These are phyloP conservation scores for Chloropsis hardwickii DNA, from an alignment of 2,113 vertebrate genomes.

Conservation along the genomic window DNA sequence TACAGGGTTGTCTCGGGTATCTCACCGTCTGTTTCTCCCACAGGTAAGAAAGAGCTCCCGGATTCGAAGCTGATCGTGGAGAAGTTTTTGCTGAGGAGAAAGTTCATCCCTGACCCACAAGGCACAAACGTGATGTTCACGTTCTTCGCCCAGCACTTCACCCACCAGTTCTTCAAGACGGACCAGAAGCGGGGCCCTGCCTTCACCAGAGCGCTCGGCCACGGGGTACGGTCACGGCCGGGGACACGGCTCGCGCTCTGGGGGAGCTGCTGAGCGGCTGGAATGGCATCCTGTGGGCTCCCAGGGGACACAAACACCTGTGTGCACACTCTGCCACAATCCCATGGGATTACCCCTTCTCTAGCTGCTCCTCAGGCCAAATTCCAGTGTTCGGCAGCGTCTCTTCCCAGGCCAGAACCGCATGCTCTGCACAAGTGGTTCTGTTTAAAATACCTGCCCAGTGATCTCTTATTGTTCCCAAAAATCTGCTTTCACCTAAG, in stretches of 20 bases:
- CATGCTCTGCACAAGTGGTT: background rate
- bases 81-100: slow-evolving; percentile 85
- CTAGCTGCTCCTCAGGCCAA: background rate
- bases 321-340: background rate
- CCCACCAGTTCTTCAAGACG: slow-evolving; percentile 95
- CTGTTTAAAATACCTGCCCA: background rate
- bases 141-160: slow-evolving; percentile 97
- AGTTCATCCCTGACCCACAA: slow-evolving; percentile 93
- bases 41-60: slow-evolving; percentile 92
- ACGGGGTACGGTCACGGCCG: slow-evolving; percentile 80
- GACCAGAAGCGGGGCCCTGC: slow-evolving; percentile 88
- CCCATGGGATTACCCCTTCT: background rate
- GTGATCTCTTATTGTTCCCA: background rate
- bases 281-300: background rate
- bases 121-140: slow-evolving; percentile 94
- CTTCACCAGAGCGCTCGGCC: slow-evolving; percentile 85
- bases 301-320: background rate
- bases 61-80: slow-evolving; percentile 84
- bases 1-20: background rate
- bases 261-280: background rate
- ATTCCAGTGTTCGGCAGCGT: fast-evolving
- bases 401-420: background rate
- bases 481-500: background rate
- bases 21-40: background rate
- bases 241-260: background rate